A percentile compares a stretch with the other conserved stretches of the same genome.
Conservation (phyloP, 2,113 vertebrate species). For the Megaceryle maxima region DNA sequence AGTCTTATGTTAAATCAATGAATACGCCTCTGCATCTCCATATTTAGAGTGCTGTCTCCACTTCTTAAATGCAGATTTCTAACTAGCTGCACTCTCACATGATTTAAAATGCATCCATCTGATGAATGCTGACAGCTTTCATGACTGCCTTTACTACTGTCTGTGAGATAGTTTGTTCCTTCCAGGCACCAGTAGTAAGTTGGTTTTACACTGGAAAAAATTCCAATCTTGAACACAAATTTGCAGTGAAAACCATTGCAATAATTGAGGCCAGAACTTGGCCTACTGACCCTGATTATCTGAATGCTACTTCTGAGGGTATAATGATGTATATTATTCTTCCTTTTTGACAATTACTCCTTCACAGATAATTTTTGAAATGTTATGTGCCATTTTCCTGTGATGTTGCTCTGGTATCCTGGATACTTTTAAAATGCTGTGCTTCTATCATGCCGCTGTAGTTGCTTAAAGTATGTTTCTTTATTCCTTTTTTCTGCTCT, state of each 20-base stretch:
- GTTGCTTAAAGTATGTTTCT: slow-evolving; percentile 27
- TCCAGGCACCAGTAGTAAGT: not conserved
- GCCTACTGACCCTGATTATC: slow-evolving; percentile 34
- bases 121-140: not conserved
- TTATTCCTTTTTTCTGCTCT: slow-evolving; percentile 21
- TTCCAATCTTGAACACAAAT: not conserved
- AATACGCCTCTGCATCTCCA: not conserved
- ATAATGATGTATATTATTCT: slow-evolving; percentile 34
- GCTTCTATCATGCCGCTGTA: slow-evolving; percentile 18
- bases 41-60: not conserved
- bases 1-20: rapidly evolving
- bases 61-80: not conserved
- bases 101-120: not conserved
- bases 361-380: slow-evolving; percentile 47
- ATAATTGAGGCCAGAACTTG: slow-evolving; percentile 20
- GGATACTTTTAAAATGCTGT: slow-evolving; percentile 31
- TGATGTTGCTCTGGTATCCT: slow-evolving; percentile 36
- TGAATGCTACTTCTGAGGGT: slow-evolving; percentile 24
- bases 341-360: slow-evolving; percentile 38
- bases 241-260: not conserved
- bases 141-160: not conserved
- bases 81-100: not conserved
- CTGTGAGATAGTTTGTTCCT: not conserved
- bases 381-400: slow-evolving; percentile 8
- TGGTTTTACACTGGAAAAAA: not conserved